phyloP scores from a whole-genome alignment of 2,113 vertebrate species.

The Dunckerocampus dactyliophorus region DNA sequence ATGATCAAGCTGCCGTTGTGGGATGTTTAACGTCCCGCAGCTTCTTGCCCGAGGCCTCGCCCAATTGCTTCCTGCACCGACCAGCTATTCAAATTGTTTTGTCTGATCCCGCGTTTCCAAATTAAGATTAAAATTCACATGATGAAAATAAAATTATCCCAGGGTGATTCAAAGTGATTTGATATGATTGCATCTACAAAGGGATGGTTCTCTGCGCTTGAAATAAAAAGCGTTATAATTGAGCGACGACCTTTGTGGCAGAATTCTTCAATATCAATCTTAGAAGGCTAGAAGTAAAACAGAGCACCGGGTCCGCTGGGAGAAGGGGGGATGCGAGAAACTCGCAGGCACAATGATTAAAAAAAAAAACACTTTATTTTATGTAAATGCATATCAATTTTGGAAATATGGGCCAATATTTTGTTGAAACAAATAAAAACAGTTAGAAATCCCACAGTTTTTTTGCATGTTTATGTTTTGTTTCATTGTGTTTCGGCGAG shows the following conservation, averaged over 20 bases:
- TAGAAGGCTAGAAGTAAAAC: neutral
- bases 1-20: conserved; percentile 39
- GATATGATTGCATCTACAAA: conserved; percentile 43
- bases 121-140: conserved; percentile 68
- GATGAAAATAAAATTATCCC: conserved; percentile 42
- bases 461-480: no score
- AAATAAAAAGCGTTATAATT: neutral
- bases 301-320: no score
- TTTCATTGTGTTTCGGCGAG: no score
- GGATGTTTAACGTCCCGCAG: conserved; percentile 39
- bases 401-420: no score
- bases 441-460: no score
- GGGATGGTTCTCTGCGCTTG: neutral
- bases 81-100: conserved; percentile 59
- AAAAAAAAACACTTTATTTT: no score
- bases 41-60: conserved; percentile 65
- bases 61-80: conserved; percentile 66
- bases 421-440: no score
- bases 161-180: conserved; percentile 61
- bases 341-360: no score
- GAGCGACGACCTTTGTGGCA: neutral
- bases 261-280: neutral
- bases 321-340: no score
- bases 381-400: no score
- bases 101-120: conserved; percentile 68